Base-by-base conservation (phyloP, 1,140 invertebrate genomes). In the Acromyrmex echinatior region DNA sequence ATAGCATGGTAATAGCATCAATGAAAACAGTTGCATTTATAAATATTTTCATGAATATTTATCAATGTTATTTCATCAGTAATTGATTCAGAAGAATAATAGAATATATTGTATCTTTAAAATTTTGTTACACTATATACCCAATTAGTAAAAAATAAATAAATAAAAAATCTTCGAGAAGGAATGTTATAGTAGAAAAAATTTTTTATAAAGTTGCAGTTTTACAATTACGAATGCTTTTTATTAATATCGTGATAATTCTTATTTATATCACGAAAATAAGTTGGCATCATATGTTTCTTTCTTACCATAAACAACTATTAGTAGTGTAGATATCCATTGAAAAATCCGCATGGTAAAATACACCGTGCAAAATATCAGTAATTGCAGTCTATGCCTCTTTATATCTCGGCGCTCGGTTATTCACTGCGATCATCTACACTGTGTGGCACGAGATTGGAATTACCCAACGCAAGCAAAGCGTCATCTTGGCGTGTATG, bases 381-480 rank as follows among this genome's bases (percentile, higher is more conserved):
- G 12, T 3, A 53, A 18, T 28, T 31, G 16, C 56, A 10, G n/a
- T 56, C 39, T n/a, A 3, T 16, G n/a, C 9, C 16, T 58, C n/a
- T 31, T 80, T 80, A 80, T 49, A 68, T 14, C 60, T 39, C 31
- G 31, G 21, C 49, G 31, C 18, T 81, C 25, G 16, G 56, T 53
- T 49, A 31, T 18, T 28, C 39, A 81, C 70, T 86, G 21, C 3
- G 28, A 79, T 39, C 10, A 21, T 68, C 28, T 60, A 74, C 45
- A 62, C 63, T 49, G 25, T 6, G 28, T 60, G 12, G 16, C 3
- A 74, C 25, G 4, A 82, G 68, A 74, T 73, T 70, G 89, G 86
- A 76, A 91, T 91, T 88, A 91, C 90, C 90, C 56, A 65, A 31
- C 16, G 16, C 63, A 62, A 25, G 51, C 74, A 49, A 31, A 80